phyloP scores from a whole-genome alignment of 2,888 invertebrate species.

The Pristionchus mayeri region DNA sequence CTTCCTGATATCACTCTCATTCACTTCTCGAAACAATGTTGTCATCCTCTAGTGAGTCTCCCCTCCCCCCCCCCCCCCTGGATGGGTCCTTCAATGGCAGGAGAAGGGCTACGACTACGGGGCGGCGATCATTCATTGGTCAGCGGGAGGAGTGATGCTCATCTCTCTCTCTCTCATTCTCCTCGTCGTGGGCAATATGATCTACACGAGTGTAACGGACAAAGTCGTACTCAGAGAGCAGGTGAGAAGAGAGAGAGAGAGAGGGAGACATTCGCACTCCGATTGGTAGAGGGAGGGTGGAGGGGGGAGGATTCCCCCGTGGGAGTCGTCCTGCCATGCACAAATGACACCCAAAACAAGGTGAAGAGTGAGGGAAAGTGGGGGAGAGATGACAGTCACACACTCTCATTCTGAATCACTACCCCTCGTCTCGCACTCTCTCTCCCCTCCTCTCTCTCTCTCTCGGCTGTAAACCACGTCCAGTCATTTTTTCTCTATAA shows the following conservation, averaged over 20 bases:
- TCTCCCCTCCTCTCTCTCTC: not conserved
- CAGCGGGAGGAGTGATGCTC: slow-evolving; percentile 68
- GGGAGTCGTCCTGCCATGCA: not conserved
- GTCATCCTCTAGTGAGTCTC: not conserved
- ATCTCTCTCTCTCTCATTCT: slow-evolving; percentile 69
- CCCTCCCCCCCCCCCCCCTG: too few species aligned
- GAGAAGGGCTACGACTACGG: slow-evolving; percentile 64
- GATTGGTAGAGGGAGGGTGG: not conserved
- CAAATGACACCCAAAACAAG: not conserved
- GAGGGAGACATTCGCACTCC: slow-evolving; percentile 40
- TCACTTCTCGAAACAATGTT: too few species aligned
- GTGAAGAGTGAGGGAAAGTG: not conserved
- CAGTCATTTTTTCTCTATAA: not conserved
- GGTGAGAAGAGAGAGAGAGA: slow-evolving; percentile 50
- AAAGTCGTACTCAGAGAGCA: slow-evolving; percentile 51
- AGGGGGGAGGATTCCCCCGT: not conserved
- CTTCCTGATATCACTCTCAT: not conserved
- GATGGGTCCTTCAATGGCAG: too few species aligned
- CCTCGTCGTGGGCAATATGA: slow-evolving; percentile 70
- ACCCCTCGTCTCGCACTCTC: not conserved
- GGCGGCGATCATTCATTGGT: slow-evolving; percentile 65
- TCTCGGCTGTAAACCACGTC: not conserved
- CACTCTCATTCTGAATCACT: not conserved
- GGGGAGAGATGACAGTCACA: not conserved
- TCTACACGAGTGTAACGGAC: slow-evolving; percentile 68